Percentiles rank a stretch among this genome's conserved stretches.
Conservation (phyloP, 2,888 invertebrate genomes). For the Mesorhabditis spiculigera region DNA sequence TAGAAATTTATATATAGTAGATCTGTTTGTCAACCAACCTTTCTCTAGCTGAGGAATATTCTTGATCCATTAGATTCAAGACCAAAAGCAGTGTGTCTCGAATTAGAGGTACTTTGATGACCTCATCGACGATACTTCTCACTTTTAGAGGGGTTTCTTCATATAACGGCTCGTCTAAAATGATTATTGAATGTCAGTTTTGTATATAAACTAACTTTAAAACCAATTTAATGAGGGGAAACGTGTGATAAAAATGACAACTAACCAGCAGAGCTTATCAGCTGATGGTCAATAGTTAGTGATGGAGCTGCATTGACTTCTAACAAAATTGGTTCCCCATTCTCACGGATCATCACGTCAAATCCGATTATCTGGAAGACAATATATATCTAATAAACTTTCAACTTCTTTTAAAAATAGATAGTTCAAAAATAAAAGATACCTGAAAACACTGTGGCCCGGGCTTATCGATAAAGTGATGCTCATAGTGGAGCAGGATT, state of each 20-base stretch:
- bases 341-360: slow-evolving; percentile 61
- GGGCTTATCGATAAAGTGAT: slow-evolving; percentile 47
- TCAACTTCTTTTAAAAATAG: neutral
- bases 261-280: neutral
- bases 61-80: slow-evolving; percentile 51
- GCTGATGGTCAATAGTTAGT: slow-evolving; percentile 58
- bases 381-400: neutral
- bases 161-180: slow-evolving; percentile 1
- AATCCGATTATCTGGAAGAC: slow-evolving; percentile 63
- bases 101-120: slow-evolving; percentile 62
- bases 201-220: neutral
- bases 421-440: neutral
- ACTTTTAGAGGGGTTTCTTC: slow-evolving; percentile 24
- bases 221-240: neutral
- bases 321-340: slow-evolving; percentile 61
- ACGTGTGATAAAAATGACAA: neutral
- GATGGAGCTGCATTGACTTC: slow-evolving; percentile 64
- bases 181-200: too few species aligned
- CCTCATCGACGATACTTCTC: slow-evolving; percentile 55
- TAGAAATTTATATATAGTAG: too few species aligned
- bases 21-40: slow-evolving; percentile 7
- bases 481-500: slow-evolving; percentile 60
- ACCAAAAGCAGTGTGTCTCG: slow-evolving; percentile 61
- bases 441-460: slow-evolving; percentile 64
- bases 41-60: slow-evolving; percentile 24